Conservation (phyloP, 2,797 vertebrate species). For the Oryzias sinensis region DNA sequence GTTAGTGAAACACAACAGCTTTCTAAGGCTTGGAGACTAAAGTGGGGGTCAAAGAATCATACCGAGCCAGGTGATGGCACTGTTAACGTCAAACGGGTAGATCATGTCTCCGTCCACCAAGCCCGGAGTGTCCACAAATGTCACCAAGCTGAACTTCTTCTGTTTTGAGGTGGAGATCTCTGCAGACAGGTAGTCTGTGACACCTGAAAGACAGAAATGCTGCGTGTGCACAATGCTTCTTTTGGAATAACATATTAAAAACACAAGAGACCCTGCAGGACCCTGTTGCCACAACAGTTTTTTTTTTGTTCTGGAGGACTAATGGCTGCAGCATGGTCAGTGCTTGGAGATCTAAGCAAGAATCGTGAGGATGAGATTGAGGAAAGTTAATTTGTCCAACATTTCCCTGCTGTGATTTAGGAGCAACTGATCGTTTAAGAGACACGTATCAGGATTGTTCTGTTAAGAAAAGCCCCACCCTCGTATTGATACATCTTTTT, state of each 20-base stretch:
- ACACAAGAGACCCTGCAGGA: conserved; percentile 7
- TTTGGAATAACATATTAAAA: neutral
- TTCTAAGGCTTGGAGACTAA: neutral
- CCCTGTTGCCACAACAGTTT: conserved; percentile 14
- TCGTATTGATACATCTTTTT: conserved; percentile 6
- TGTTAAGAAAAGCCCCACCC: conserved; percentile 13
- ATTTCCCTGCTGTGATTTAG: neutral
- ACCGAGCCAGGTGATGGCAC: conserved; percentile 80
- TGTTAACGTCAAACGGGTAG: conserved; percentile 81
- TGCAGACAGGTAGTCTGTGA: conserved; percentile 77
- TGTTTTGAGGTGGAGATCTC: conserved; percentile 85
- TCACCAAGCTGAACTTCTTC: conserved; percentile 84
- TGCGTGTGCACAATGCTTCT: conserved; percentile 11
- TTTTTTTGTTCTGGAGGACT: conserved; percentile 12
- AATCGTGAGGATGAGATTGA: conserved; percentile 11
- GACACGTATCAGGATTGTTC: neutral
- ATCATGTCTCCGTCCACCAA: conserved; percentile 84
- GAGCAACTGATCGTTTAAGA: neutral
- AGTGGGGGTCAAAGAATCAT: conserved; percentile 19
- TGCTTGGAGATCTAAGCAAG: conserved; percentile 44
- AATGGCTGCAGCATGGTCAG: conserved; percentile 56
- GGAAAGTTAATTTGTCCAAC: conserved; percentile 8
- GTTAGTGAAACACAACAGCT: neutral
- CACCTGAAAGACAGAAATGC: conserved; percentile 66
- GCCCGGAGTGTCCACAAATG: conserved; percentile 82